Base-by-base conservation (phyloP, 2,113 vertebrate species). In the Rallus limicola region DNA sequence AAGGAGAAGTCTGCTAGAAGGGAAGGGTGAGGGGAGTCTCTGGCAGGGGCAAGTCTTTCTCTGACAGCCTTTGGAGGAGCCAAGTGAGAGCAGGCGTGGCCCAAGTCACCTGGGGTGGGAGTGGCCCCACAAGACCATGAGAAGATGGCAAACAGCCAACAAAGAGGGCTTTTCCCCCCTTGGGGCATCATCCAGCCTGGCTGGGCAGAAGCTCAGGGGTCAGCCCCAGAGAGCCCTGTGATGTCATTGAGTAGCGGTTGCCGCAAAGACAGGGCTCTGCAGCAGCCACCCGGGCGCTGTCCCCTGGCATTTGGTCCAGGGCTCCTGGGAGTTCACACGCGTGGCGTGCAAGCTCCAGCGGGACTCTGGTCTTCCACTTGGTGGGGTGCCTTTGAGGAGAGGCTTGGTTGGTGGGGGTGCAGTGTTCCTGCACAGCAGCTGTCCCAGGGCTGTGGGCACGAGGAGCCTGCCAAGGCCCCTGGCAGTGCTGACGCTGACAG, bases 251-350 rank as follows among this genome's bases (percentile, higher is more conserved):
- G 42, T 18, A 7, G 42, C 16, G 8, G 42, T 18, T 44, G 42
- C 42, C 17, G 16, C 42, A 44, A 18, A 44, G 16, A 17, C 42
- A 18, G 42, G 42, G 42, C 31, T 21, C 34, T 8, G 10, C 15
- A 28, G 5, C 34, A 50, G 48, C 11, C 16, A 11, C 2, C 3
- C 19, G 25, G 42, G 23, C 13, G 70, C 26, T 46, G 24, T n/a
- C 11, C 16, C 2, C 0, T 20, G 11, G 9, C 4, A 9, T 25
- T 64, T 23, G 16, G 64, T 38, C 28, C 42, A 29, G 48, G 36
- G 19, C 12, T 70, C 34, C 63, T 52, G 9, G 0, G 5, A 63
- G 4, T 34, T 52, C 56, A 31, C 9, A 6, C 2, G 2, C 0
- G 1, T 6, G 6, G 13, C 3, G 3, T 26, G 21, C 16, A 11